phyloP scores from a whole-genome alignment of 2,113 vertebrate genomes.

The Mastomys coucha region DNA sequence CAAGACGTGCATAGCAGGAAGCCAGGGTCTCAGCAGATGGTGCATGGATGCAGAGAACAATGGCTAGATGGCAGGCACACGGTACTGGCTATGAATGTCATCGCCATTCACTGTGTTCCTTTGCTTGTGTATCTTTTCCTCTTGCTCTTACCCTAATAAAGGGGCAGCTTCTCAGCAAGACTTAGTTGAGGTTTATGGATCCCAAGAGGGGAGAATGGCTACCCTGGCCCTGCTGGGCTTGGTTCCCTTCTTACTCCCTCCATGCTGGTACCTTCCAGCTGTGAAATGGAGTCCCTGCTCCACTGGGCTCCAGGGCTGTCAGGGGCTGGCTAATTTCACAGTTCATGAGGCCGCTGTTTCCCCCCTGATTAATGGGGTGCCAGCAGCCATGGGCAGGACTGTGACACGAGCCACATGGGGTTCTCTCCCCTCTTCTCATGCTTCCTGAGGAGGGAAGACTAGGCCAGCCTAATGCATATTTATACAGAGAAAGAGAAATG shows the following conservation, averaged over 20 bases:
- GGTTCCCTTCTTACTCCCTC: accelerated
- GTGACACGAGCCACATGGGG: conserved; percentile 31
- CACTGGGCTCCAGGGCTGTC: conserved; percentile 46
- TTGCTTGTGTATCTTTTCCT: not conserved
- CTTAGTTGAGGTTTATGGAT: not conserved
- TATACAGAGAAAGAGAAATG: conserved; percentile 60
- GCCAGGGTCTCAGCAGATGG: accelerated
- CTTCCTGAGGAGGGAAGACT: conserved; percentile 14
- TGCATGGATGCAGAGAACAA: no score
- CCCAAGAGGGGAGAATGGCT: accelerated
- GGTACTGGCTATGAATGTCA: not conserved
- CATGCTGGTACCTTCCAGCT: conserved; percentile 57
- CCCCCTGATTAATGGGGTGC: conserved; percentile 73
- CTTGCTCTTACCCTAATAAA: conserved; percentile 44
- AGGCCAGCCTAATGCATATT: conserved; percentile 62
- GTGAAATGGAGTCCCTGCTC: conserved; percentile 73
- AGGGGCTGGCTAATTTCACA: conserved; percentile 81
- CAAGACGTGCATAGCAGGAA: accelerated
- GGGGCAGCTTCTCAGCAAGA: not conserved
- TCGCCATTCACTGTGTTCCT: not conserved
- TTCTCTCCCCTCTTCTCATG: not conserved
- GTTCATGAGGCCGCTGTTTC: conserved; percentile 46
- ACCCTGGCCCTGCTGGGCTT: not conserved
- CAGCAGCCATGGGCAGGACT: conserved; percentile 48
- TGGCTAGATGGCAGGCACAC: not conserved